phyloP scores from a whole-genome alignment of 2,888 invertebrate genomes.

The Deilephila elpenor region DNA sequence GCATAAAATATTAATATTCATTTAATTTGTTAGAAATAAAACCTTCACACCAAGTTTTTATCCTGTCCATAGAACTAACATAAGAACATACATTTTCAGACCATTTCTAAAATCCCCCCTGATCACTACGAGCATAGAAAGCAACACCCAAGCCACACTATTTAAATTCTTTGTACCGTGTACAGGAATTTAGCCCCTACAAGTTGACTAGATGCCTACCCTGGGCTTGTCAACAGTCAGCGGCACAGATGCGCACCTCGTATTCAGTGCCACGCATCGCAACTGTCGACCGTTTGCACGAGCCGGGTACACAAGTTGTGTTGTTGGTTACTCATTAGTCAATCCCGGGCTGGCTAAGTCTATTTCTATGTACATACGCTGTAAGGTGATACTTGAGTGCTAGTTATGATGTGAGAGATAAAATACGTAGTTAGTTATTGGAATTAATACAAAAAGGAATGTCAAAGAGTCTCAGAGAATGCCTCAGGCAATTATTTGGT shows the following conservation, averaged over 20 bases:
- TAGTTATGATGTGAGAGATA: not conserved
- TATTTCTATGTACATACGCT: constrained; percentile 18
- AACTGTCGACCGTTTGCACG: constrained; percentile 66
- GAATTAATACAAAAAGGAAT: too few species aligned
- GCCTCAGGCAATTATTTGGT: too few species aligned
- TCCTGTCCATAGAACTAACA: too few species aligned
- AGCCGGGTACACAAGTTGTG: constrained; percentile 52
- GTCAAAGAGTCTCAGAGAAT: too few species aligned
- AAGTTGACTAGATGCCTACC: not conserved
- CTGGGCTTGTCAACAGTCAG: constrained; percentile 57
- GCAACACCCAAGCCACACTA: not conserved
- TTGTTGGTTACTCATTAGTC: constrained; percentile 44
- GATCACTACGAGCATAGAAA: not conserved
- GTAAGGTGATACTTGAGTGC: constrained; percentile 15
- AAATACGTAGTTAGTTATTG: not conserved
- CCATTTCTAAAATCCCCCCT: not conserved
- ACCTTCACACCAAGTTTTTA: too few species aligned
- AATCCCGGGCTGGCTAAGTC: constrained; percentile 16
- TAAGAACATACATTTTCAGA: too few species aligned
- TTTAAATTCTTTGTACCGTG: constrained; percentile 12
- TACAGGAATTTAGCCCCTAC: not conserved
- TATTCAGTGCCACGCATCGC: constrained; percentile 68
- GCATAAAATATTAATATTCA: too few species aligned
- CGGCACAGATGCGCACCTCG: constrained; percentile 51
- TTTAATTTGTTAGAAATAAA: too few species aligned